Base-by-base conservation (phyloP, 2,797 vertebrate genomes). In the Phoxinus dragarum region DNA sequence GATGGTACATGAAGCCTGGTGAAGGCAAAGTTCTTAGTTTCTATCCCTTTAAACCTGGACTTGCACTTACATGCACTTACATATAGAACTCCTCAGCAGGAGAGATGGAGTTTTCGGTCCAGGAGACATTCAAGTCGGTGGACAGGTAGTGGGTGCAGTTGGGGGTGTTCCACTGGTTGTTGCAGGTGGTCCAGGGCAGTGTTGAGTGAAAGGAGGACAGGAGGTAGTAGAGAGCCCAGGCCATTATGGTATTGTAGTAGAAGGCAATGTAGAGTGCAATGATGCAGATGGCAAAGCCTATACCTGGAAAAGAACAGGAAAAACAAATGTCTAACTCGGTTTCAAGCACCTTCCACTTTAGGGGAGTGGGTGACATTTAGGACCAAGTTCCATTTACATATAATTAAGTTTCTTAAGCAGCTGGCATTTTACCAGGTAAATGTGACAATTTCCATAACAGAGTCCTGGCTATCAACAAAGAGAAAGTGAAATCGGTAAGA, bases 171-270 rank as follows among this genome's bases (percentile, higher is more conserved):
- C 98, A 99, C 42, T 92, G 67, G 14, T 99, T 99, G 67, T 84
- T 89, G 94, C 98, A 99, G 89, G 95, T 98, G 68, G 96, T 96
- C 98, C 98, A 99, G 19, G 98, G 98, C 91, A 99, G 95, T 54
- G 94, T 95, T 69, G 93, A 69, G 42, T 94, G 95, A 89, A 99
- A 97, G 59, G 98, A 99, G 0, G 97, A 98, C 10, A 98, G 88
- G 91, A 99, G 96, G 96, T 99, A 99, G 94, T 98, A 99, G 88
- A 99, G 93, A 1, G 98, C 98, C 98, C 98, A 99, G 87, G 98
- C 98, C 95, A 99, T 99, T 92, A 99, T 98, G 94, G 98, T 99
- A 94, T 99, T 99, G 93, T 99, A 99, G 94, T 99, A 99, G 93
- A 98, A 99, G 90, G 98, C 97, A 0, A 99, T 91, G 42, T 98